Percentiles rank a stretch among this genome's conserved stretches.
Evolutionary conservation across 2,888 invertebrate species (phyloP).

Genomic region (Cabera pusaria): DNA sequence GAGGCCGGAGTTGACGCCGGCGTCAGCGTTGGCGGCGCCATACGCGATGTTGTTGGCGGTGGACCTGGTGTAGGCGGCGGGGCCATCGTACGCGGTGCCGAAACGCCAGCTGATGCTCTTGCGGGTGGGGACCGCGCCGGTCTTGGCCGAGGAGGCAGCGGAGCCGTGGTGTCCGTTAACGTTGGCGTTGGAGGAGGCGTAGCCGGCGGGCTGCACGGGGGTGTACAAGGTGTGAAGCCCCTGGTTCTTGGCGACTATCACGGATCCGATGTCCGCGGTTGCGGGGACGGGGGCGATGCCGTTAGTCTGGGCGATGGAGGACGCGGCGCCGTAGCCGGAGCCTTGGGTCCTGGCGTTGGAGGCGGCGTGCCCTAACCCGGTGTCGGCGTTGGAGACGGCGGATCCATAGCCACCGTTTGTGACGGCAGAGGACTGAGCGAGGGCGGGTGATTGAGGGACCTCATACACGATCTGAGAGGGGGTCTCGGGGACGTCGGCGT

Average conservation of each 20-base stretch:
- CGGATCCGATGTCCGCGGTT: slow-evolving; percentile 21
- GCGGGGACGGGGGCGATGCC: slow-evolving; percentile 33
- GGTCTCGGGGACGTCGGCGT: slow-evolving; percentile 43
- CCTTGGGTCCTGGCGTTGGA: slow-evolving; percentile 54
- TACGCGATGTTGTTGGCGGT: slow-evolving; percentile 31
- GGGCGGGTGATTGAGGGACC: slow-evolving; percentile 30
- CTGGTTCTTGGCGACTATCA: slow-evolving; percentile 12
- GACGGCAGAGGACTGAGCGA: slow-evolving; percentile 56
- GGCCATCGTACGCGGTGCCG: slow-evolving; percentile 59
- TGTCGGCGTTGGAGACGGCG: slow-evolving; percentile 51
- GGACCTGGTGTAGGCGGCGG: slow-evolving; percentile 35
- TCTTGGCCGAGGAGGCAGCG: slow-evolving; percentile 48
- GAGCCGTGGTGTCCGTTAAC: slow-evolving; percentile 46
- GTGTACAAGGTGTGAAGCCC: slow-evolving; percentile 35
- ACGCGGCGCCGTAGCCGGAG: slow-evolving; percentile 46
- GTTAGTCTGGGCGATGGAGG: slow-evolving; percentile 50
- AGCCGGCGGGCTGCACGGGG: slow-evolving; percentile 40
- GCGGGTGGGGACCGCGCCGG: slow-evolving; percentile 28
- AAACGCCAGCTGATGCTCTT: slow-evolving; percentile 65
- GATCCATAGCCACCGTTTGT: slow-evolving; percentile 51
- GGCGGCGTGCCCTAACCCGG: slow-evolving; percentile 54
- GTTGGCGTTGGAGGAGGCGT: slow-evolving; percentile 57
- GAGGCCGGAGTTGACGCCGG: slow-evolving; percentile 37
- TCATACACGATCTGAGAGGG: slow-evolving; percentile 41
- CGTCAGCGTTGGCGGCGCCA: slow-evolving; percentile 38